A percentile compares a stretch with the other conserved stretches of the same genome.
Evolutionary conservation across 2,113 vertebrate genomes (phyloP).

Genomic region (Gallinago jamesoni): DNA sequence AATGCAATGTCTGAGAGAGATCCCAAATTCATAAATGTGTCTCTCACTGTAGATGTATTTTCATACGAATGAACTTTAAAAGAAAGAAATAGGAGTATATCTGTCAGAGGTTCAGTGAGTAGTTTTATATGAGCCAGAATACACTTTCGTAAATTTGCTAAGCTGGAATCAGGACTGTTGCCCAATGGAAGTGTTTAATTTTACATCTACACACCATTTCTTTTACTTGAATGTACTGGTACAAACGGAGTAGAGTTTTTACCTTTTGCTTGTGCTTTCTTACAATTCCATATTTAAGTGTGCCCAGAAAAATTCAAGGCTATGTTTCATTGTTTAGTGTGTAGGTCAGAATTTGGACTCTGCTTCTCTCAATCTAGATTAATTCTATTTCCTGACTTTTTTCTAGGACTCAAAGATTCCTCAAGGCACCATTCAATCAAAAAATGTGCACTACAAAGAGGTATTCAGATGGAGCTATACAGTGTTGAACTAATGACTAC

Average conservation of each 20-base stretch:
- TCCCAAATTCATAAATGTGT: constrained; percentile 14
- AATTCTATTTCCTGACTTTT: not conserved
- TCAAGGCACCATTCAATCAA: not conserved
- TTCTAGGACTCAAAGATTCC: not conserved
- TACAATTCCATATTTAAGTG: not conserved
- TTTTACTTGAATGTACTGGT: not conserved
- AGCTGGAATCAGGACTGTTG: constrained; percentile 8
- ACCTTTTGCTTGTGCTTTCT: not conserved
- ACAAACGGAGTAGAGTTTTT: not conserved
- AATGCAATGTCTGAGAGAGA: not conserved
- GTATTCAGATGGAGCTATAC: not conserved
- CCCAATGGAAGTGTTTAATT: constrained; percentile 57
- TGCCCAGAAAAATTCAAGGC: not conserved
- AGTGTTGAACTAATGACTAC: not conserved
- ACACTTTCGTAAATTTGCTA: constrained; percentile 26
- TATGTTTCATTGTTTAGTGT: not conserved
- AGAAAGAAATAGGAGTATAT: constrained; percentile 1
- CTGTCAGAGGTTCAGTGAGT: constrained; percentile 23
- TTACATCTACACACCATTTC: not conserved
- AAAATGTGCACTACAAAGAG: not conserved
- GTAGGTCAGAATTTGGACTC: not conserved
- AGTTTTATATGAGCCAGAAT: constrained; percentile 26
- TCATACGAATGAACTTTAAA: not conserved
- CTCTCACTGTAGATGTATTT: constrained; percentile 20
- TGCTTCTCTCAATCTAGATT: not conserved